These are phyloP conservation scores for Camptogramma bilineatum DNA, from an alignment of 2,888 invertebrate genomes.

Conservation along the genomic window DNA sequence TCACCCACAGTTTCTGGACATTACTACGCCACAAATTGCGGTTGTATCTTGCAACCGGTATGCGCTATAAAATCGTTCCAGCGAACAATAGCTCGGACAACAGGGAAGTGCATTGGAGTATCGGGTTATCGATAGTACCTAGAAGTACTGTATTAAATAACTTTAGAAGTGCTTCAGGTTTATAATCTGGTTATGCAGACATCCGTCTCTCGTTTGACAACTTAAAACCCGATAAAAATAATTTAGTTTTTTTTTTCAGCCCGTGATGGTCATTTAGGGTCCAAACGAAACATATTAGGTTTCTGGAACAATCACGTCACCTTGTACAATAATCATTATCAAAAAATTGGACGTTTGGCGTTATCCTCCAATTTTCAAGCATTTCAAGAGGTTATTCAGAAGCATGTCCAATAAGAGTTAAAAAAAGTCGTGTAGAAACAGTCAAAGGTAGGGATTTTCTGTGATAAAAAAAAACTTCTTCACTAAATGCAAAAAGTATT, in stretches of 20 bases:
- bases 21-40: conserved; percentile 42
- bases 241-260: background rate
- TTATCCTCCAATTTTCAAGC: no score
- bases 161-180: conserved; percentile 4
- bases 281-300: no score
- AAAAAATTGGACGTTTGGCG: no score
- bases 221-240: background rate
- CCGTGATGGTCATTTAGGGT: background rate
- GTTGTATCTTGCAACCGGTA: conserved; percentile 42
- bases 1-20: conserved; percentile 33
- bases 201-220: background rate
- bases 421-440: no score
- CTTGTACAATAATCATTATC: no score
- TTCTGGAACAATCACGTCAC: no score
- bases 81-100: conserved; percentile 48
- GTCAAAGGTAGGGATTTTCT: no score
- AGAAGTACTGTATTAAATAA: conserved; percentile 23
- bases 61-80: conserved; percentile 35
- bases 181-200: background rate
- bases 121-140: conserved; percentile 45
- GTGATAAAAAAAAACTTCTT: no score
- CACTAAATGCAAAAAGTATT: no score
- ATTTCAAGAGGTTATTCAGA: no score
- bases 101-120: conserved; percentile 47
- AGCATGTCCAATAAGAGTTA: no score